Conservation (phyloP, 2,888 invertebrate genomes). For the Bombyx huttoni region DNA sequence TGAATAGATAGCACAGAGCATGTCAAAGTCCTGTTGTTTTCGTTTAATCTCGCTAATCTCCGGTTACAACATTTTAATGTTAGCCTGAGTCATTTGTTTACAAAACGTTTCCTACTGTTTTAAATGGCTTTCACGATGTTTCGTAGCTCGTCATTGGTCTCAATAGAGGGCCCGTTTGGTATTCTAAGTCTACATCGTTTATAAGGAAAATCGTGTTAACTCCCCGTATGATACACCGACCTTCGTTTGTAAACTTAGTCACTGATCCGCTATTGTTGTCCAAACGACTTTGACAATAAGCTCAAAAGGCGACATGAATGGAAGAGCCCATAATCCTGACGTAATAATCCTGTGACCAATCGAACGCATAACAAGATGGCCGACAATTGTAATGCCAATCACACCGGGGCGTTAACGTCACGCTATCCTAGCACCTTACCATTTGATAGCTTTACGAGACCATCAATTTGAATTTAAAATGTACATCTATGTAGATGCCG, state of each 20-base stretch:
- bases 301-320: slow-evolving; percentile 22
- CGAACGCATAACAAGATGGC: slow-evolving; percentile 54
- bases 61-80: background rate
- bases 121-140: slow-evolving; percentile 4
- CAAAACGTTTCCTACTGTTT: slow-evolving; percentile 11
- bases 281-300: slow-evolving; percentile 5
- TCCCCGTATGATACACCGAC: slow-evolving; percentile 4
- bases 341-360: slow-evolving; percentile 31
- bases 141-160: background rate
- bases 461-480: slow-evolving; percentile 69
- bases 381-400: slow-evolving; percentile 54
- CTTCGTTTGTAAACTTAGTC: slow-evolving; percentile 10
- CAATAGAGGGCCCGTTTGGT: background rate
- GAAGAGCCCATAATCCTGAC: slow-evolving; percentile 33
- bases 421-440: slow-evolving; percentile 55
- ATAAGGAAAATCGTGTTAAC: slow-evolving; percentile 12
- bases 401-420: slow-evolving; percentile 49
- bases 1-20: no score
- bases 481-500: slow-evolving; percentile 62
- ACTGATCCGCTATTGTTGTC: slow-evolving; percentile 9
- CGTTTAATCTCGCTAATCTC: background rate
- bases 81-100: slow-evolving; percentile 2
- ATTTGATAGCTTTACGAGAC: slow-evolving; percentile 69
- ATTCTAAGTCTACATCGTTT: background rate
- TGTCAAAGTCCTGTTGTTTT: no score